phyloP scores from a whole-genome alignment of 1,140 invertebrate genomes.

The Lamellibrachia luymesi region DNA sequence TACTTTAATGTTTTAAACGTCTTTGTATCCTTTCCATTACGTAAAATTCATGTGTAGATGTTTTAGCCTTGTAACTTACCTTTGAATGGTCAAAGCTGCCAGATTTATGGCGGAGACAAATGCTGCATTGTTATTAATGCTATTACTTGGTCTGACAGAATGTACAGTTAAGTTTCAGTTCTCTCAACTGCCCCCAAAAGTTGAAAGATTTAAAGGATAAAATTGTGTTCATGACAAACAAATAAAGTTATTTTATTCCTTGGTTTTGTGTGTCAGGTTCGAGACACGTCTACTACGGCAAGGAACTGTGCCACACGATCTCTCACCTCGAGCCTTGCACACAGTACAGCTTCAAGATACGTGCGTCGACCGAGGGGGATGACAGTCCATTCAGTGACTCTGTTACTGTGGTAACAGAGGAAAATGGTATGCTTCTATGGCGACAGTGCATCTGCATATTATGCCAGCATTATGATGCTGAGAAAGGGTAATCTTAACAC shows the following conservation, averaged over 20 bases:
- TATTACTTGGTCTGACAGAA: too few relatives aligned
- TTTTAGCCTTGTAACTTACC: too few relatives aligned
- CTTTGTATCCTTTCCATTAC: too few relatives aligned
- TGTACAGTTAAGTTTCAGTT: too few relatives aligned
- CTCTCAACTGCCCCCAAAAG: too few relatives aligned
- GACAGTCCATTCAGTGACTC: slow-evolving; percentile 48
- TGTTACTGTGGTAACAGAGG: slow-evolving; percentile 42
- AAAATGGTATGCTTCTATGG: slow-evolving; percentile 21
- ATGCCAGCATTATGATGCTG: background rate
- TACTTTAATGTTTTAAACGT: too few relatives aligned
- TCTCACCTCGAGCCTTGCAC: slow-evolving; percentile 37
- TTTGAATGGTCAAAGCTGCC: too few relatives aligned
- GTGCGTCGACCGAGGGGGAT: slow-evolving; percentile 48
- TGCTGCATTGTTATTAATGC: too few relatives aligned
- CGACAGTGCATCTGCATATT: background rate
- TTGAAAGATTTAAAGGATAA: too few relatives aligned
- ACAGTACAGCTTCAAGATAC: slow-evolving; percentile 42
- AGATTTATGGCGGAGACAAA: too few relatives aligned
- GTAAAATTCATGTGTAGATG: too few relatives aligned
- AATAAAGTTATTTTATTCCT: slow-evolving; percentile 27
- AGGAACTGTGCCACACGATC: slow-evolving; percentile 38
- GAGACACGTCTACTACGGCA: slow-evolving; percentile 41
- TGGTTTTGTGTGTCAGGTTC: background rate
- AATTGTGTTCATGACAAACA: slow-evolving; percentile 14
- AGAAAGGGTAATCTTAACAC: too few relatives aligned